Base-by-base conservation (phyloP, 2,797 vertebrate genomes). In the Erithacus rubecula region DNA sequence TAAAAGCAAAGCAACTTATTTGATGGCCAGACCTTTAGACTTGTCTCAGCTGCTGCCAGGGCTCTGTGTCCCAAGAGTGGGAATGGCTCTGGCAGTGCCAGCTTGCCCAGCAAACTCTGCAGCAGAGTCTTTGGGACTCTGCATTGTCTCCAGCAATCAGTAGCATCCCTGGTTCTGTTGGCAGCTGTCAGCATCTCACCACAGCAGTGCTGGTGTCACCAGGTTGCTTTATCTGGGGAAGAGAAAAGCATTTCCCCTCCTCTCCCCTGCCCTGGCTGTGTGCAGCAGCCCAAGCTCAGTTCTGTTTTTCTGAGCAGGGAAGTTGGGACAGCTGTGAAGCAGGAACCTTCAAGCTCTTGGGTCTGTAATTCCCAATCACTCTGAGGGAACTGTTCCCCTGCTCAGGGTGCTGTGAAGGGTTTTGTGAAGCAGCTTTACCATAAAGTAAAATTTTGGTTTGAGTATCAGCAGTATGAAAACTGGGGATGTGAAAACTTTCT, bases 241-340 rank as follows among this genome's bases (percentile, higher is more conserved):
- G 14, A 77, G 62, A n/a, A n/a, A 43, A 69, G 30, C 65, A 24
- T 67, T 84, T 65, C n/a, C 46, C 11, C 8, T 44, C 20, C 41
- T 43, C 21, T 27, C 10, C 12, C 12, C 15, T 10, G 6, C 36
- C 37, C 12, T 0, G 1, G 9, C 21, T 19, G 2, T 6, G 36
- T 41, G 67, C 19, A 11, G 34, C 32, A 36, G 67, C 56, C 30
- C 56, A 41, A 5, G 6, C 34, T 1, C 2, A 21, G 41, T 3
- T 47, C 56, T 65, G 36, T 2, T 26, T 23, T 32, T 5, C 14
- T 44, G 30, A 26, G 64, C 21, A n/a, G 26, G 58, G 26, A 0
- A 4, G 4, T 0, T 68, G 30, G 27, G 64, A 32, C 32, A 16
- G 39, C 34, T 83, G 26, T 58, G 84, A 16, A 44, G 46, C 51